Evolutionary conservation across 2,888 invertebrate species (phyloP), one percentile per base, ranked within the genome.

Genomic region (Clitarchus hookeri): DNA sequence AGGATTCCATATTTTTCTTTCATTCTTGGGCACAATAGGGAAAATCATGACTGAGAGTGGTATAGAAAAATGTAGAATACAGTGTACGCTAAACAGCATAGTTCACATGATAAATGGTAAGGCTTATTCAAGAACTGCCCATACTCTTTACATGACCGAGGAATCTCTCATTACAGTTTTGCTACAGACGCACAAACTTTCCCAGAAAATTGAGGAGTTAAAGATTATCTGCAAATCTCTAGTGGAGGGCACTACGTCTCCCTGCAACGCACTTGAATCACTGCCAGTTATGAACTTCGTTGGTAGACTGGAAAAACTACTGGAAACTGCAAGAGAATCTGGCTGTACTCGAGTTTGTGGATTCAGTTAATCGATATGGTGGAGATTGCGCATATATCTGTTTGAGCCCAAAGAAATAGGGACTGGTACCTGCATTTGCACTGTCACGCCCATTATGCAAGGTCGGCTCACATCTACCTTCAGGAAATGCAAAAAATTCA

Each of bases 311-410:
- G 26, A 80, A 80, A 44, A 25, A 27, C 80, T 27, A 80, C 26
- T 80, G 26, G 27, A 25, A 80, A 25, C 26, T 27, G 9, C 80
- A 4, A 80, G 23, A 80, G 11, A 80, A 80, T 26, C 80, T 27
- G 80, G 80, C 11, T 23, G 23, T 27, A 80, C 80, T 27, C 80
- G 23, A 80, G 27, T 19, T 27, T 80, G 80, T 80, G 80, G 80
- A 80, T 80, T 26, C 80, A 36, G 80, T 80, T 80, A 25, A 80
- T 80, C 26, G 16, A 80, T 27, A 80, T 80, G 80, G 80, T 26
- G 11, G 80, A 80, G 80, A 25, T 80, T 0, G 11, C 25, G 26
- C 23, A 23, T 9, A 26, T 80, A 26, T 80, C 25, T 80, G 16
- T 80, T 16, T 25, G 80, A 80, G 80, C 80, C n/a, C 16, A 80